phyloP scores from a whole-genome alignment of 2,113 vertebrate species.

The Eulemur rufifrons region DNA sequence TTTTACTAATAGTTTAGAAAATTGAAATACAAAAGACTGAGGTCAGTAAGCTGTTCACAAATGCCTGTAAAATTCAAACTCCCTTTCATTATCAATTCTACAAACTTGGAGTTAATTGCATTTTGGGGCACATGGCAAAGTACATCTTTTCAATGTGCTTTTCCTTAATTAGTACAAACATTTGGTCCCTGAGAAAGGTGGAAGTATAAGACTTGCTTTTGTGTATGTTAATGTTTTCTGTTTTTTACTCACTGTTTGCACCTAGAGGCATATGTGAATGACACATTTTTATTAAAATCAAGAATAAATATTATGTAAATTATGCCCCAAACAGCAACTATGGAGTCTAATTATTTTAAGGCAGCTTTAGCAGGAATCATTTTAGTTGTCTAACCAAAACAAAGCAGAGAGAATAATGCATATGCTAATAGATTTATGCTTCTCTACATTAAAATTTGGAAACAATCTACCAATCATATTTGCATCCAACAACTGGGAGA shows the following conservation, averaged over 20 bases:
- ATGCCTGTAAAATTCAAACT: constrained; percentile 1
- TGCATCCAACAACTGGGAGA: neutral
- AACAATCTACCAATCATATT: neutral
- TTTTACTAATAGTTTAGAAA: constrained; percentile 36
- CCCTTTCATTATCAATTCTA: constrained; percentile 47
- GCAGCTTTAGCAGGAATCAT: constrained; percentile 17
- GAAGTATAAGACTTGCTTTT: constrained; percentile 5
- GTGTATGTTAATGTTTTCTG: constrained; percentile 47
- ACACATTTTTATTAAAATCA: constrained; percentile 71
- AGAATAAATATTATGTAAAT: constrained; percentile 68
- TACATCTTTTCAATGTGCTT: constrained; percentile 6
- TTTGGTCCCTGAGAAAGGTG: constrained; percentile 42
- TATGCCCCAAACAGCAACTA: constrained; percentile 38
- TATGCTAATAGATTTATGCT: neutral
- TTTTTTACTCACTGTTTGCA: constrained; percentile 49
- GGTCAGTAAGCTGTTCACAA: constrained; percentile 42
- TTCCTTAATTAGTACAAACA: constrained; percentile 70
- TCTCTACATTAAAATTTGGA: constrained; percentile 3
- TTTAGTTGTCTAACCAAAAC: constrained; percentile 44
- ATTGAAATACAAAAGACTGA: constrained; percentile 52
- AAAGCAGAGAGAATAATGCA: constrained; percentile 13
- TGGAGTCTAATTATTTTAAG: constrained; percentile 61
- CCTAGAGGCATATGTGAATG: constrained; percentile 27
- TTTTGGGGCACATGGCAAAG: constrained; percentile 3
- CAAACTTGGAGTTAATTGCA: constrained; percentile 49